Evolutionary conservation across 2,888 invertebrate genomes (phyloP), one percentile per base, ranked within the genome.

Genomic region (Electrophaes corylata): DNA sequence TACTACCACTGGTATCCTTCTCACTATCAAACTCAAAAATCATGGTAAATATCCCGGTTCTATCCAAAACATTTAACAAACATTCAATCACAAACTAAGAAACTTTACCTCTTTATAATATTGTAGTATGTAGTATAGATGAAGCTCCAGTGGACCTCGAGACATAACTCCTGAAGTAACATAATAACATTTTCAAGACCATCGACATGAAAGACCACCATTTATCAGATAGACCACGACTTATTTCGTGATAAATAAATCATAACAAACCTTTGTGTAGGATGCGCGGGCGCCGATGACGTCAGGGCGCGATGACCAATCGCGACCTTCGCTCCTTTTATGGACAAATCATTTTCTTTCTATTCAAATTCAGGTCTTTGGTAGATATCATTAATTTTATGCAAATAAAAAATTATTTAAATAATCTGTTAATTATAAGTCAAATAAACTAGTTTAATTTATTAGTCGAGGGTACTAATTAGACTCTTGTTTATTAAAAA

Each of bases 201-300:
- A 51, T 39, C 16, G 31, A 11, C 12, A 60, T 60, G 46, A 60
- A 61, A 37, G 60, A 46, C 29, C 19, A 41, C 56, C 71, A 78
- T 77, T 77, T 75, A 79, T 67, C 68, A 61, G 76, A 73, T 76
- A 69, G 75, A 77, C 75, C 79, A 76, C 76, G 73, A 77, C 71
- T 68, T 55, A 65, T 73, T 71, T 78, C 81, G 76, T 76, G 76
- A 79, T 81, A 75, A 82, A 83, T 85, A 85, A 83, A 85, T 84
- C 82, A 83, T 83, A 75, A 68, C 75, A 78, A 78, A 76, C 70
- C 73, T 73, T 75, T 80, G 82, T 83, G 83, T 83, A 73, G 83
- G 85, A 81, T 81, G 86, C 77, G 78, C 84, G 58, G 81, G 84
- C 84, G 83, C 78, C 76, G 70, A 35, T 86, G 80, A 84, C 87